Evolutionary conservation across 2,888 invertebrate genomes (phyloP).

Genomic region (Acanthopleura granulata): DNA sequence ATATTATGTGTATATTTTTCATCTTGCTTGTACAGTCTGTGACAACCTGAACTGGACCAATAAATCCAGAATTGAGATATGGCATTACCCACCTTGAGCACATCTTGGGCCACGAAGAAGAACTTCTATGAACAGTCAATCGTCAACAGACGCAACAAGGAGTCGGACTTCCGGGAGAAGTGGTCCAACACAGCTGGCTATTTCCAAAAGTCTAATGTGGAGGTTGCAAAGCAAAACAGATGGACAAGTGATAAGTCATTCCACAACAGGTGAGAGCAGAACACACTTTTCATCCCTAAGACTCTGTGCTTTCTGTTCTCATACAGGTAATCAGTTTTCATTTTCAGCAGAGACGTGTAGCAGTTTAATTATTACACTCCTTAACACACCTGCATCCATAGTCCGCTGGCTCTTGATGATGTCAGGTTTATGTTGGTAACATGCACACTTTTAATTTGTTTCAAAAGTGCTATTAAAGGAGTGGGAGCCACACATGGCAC

Average conservation of each 20-base stretch:
- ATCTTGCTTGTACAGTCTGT: no score
- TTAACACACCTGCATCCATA: no score
- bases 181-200: conserved; percentile 62
- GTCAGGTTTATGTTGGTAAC: no score
- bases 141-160: conserved; percentile 56
- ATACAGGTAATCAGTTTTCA: no score
- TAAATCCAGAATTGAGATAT: conserved; percentile 32
- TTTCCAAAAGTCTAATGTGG: conserved; percentile 60
- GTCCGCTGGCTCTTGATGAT: no score
- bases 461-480: no score
- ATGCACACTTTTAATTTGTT: no score
- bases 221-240: conserved; percentile 59
- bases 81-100: conserved; percentile 65
- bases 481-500: no score
- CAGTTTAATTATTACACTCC: neutral
- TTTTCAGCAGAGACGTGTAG: no score
- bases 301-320: neutral
- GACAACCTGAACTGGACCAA: no score
- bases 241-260: conserved; percentile 64
- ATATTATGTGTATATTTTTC: no score
- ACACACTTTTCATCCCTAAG: no score
- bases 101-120: conserved; percentile 60
- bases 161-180: conserved; percentile 58
- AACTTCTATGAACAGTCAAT: conserved; percentile 66
- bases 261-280: conserved; percentile 46